Conservation (phyloP, 2,888 invertebrate species). For the Dione juno region DNA sequence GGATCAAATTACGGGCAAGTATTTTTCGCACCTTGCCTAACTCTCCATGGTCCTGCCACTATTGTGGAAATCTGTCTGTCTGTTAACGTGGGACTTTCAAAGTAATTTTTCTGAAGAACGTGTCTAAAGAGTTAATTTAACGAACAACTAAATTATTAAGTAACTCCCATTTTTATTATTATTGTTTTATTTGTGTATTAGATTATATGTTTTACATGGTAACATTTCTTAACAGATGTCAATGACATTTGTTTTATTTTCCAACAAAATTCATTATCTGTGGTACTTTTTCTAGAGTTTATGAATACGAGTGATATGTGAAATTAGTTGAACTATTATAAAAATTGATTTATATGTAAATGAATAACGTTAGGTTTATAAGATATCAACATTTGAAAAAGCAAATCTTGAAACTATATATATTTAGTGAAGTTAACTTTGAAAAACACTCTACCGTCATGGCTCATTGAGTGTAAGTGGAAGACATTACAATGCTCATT, state of each 20-base stretch:
- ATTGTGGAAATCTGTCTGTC: no score
- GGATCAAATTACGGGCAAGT: no score
- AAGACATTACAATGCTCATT: constrained; percentile 46
- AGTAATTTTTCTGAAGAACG: no score
- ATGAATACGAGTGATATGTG: constrained; percentile 35
- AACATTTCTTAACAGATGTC: background rate
- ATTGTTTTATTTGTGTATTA: no score
- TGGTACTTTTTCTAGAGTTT: constrained; percentile 30
- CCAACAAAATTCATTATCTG: constrained; percentile 17
- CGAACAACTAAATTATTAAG: no score
- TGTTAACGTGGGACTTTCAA: no score
- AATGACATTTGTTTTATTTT: constrained; percentile 19
- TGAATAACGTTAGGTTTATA: constrained; percentile 36
- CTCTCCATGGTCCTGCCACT: no score
- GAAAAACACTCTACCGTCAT: constrained; percentile 43
- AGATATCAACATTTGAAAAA: constrained; percentile 17
- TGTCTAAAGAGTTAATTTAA: no score
- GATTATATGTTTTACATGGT: background rate
- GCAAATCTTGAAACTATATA: background rate
- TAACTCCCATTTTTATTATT: no score
- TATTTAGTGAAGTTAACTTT: constrained; percentile 19
- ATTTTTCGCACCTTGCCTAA: no score
- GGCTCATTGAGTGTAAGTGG: constrained; percentile 52
- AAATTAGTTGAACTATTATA: constrained; percentile 23
- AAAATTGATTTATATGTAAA: constrained; percentile 42